Conservation (phyloP, 92 coral and sea anemone species). For the Parazoanthus darwini region DNA sequence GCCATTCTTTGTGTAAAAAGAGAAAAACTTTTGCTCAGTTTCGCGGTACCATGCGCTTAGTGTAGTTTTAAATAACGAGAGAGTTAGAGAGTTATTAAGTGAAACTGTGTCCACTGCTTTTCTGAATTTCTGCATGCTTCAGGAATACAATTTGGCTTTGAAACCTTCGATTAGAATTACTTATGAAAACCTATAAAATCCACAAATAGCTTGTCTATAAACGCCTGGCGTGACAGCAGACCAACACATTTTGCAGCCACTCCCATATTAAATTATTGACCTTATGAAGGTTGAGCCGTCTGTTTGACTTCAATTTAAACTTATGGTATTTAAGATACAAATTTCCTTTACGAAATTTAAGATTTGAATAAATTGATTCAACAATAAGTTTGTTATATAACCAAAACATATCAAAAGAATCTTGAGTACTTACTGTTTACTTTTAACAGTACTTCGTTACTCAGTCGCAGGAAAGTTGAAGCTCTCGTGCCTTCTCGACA, state of each 20-base stretch:
- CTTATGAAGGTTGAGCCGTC: background rate
- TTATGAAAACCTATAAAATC: background rate
- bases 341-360: background rate
- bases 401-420: background rate
- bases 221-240: background rate
- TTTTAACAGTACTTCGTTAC: background rate
- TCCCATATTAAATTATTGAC: background rate
- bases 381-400: background rate
- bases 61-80: background rate
- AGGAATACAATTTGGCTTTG: background rate
- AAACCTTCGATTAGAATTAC: background rate
- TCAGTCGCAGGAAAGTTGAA: background rate
- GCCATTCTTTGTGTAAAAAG: background rate
- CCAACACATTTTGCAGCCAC: background rate
- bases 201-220: background rate
- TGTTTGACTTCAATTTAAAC: background rate
- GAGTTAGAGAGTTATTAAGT: background rate
- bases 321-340: too few relatives aligned
- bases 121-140: background rate
- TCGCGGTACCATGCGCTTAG: constrained; percentile 3
- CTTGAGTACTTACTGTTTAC: too few relatives aligned
- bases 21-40: background rate
- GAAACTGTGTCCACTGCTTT: background rate
- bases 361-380: background rate
- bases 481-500: background rate